A percentile compares a stretch with the other conserved stretches of the same genome.
These are phyloP conservation scores for Lucifuga dentata DNA, from an alignment of 2,113 vertebrate genomes.

Conservation along the genomic window DNA sequence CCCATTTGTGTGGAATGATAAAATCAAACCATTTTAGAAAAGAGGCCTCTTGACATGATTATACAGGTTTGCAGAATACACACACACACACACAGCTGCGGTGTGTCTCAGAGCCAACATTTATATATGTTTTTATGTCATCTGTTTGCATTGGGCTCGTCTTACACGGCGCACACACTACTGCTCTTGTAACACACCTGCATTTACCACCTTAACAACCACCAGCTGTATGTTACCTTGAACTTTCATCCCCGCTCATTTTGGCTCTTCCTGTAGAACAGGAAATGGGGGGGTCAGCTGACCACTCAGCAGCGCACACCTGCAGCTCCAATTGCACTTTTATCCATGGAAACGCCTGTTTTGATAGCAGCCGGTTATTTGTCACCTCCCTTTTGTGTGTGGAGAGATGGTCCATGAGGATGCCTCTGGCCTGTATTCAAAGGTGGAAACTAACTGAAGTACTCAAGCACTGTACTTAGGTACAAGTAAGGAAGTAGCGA, in stretches of 20 bases:
- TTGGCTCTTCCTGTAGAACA: constrained; percentile 73
- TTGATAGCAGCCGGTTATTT: constrained; percentile 56
- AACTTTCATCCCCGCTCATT: constrained; percentile 66
- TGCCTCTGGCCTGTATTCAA: constrained; percentile 23
- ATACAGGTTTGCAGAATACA: not conserved
- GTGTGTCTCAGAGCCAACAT: constrained; percentile 38
- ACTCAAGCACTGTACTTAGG: no score
- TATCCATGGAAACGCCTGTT: constrained; percentile 68
- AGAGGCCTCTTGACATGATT: not conserved
- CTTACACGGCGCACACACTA: constrained; percentile 47
- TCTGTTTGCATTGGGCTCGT: constrained; percentile 57
- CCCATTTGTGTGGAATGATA: no score
- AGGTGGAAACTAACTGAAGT: no score
- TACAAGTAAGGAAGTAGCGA: no score
- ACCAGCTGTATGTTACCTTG: constrained; percentile 65
- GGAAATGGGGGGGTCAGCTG: constrained; percentile 75
- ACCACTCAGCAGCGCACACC: constrained; percentile 66
- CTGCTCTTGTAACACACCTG: constrained; percentile 64
- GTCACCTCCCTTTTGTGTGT: constrained; percentile 34
- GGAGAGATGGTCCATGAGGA: constrained; percentile 14
- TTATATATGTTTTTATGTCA: constrained; percentile 54
- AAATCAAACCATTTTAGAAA: constrained; percentile 28
- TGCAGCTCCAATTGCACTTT: constrained; percentile 63
- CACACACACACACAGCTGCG: constrained; percentile 13
- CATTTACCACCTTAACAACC: constrained; percentile 62